Evolutionary conservation across 2,888 invertebrate genomes (phyloP), one percentile per base, ranked within the genome.

Genomic region (Heliconius sara): DNA sequence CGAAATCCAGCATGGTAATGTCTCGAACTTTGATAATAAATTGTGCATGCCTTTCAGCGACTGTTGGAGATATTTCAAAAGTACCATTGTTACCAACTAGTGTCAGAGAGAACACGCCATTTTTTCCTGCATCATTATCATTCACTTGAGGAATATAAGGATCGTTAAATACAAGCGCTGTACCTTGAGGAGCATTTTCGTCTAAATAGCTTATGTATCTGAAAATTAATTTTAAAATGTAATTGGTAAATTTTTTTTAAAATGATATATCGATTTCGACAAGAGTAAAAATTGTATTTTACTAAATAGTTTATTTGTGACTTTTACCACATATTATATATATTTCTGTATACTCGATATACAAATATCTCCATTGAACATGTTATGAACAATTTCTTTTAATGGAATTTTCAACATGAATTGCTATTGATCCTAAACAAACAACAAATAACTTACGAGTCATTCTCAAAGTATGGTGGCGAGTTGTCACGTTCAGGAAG

Each of bases 11-110:
- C 85, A 97, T 94, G 0, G 96, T 95, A 83, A 97, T 97, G 89
- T 99, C 97, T 81, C 98, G 96, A 43, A 99, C 98, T 88, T 97
- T 96, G 83, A 99, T 96, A 76, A 97, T 96, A 88, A 99, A 99
- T 85, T 96, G 97, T 3, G 97, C 96, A 82, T 96, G 96, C 80
- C 97, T 96, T 89, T 98, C 97, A 0, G 97, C 97, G 2, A 98
- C 97, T 57, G 97, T 96, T 0, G 99, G 99, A 10, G 96, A 96
- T 79, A 99, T 97, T 90, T 98, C 98, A 88, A 99, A 99, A 6
- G 98, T 98, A 60, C 97, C 98, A 89, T 98, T 98, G 89, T 98
- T 98, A 80, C 97, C 97, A 22, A 96, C 95, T 83, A 98, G 91
- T 63, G 96, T 96, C 52, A 98, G 93, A 0, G 98, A 97, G 88